phyloP scores from a whole-genome alignment of 2,888 invertebrate species.

The Trissolcus japonicus region DNA sequence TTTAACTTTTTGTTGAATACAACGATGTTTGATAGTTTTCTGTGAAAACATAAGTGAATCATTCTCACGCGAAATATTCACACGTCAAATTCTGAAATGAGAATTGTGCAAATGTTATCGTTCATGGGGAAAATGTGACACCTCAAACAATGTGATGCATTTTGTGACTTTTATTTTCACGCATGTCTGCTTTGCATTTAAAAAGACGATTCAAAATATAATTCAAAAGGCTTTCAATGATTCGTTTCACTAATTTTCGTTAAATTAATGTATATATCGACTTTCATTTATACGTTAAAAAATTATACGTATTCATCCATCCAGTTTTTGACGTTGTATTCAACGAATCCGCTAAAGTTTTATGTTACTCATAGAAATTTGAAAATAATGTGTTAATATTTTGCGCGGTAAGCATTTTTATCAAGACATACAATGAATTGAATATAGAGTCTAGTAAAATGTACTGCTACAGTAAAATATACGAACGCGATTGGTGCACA shows the following conservation, averaged over 20 bases:
- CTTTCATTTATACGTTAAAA: not conserved
- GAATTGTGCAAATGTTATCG: conserved; percentile 42
- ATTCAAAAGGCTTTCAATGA: not conserved
- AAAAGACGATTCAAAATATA: conserved; percentile 17
- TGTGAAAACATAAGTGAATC: conserved; percentile 20
- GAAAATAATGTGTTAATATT: too few relatives aligned
- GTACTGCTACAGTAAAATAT: conserved; percentile 2
- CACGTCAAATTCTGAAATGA: conserved; percentile 39
- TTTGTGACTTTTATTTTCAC: conserved; percentile 33
- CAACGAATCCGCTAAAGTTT: too few relatives aligned
- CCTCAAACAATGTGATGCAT: conserved; percentile 44
- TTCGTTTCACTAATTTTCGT: not conserved
- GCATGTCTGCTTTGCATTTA: conserved; percentile 21
- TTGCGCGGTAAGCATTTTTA: too few relatives aligned
- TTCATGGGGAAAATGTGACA: conserved; percentile 38
- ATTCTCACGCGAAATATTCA: conserved; percentile 38
- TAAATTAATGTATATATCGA: not conserved
- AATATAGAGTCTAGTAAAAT: too few relatives aligned
- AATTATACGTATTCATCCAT: not conserved
- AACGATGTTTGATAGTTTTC: conserved; percentile 37
- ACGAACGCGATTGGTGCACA: conserved; percentile 16
- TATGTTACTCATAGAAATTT: too few relatives aligned
- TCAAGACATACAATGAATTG: too few relatives aligned
- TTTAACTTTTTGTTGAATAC: conserved; percentile 17
- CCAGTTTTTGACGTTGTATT: not conserved